Conservation (phyloP, 2,888 invertebrate species). For the Scelioninae gen. 2 region DNA sequence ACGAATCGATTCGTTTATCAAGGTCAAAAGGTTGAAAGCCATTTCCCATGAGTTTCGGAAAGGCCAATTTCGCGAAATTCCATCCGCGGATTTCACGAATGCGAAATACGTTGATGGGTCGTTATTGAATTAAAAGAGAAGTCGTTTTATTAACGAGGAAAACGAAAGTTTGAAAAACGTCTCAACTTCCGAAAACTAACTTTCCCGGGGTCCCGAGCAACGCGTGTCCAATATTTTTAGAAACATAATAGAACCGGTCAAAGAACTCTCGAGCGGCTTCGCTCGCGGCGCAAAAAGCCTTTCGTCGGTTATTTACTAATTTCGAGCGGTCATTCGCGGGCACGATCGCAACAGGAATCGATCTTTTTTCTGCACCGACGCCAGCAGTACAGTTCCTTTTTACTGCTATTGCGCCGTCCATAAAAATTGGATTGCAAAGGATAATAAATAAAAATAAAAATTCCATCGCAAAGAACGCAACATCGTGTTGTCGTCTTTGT, state of each 20-base stretch:
- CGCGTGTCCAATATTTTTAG: not conserved
- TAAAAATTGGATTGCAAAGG: slow-evolving; percentile 33
- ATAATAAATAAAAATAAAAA: too few species aligned
- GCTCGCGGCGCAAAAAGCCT: not conserved
- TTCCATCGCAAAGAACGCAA: too few species aligned
- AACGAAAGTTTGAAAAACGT: not conserved
- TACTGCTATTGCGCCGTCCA: slow-evolving; percentile 18
- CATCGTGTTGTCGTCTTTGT: too few species aligned
- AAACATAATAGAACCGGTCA: not conserved
- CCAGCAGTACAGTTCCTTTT: slow-evolving; percentile 39
- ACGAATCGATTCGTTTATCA: too few species aligned
- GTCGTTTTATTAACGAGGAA: not conserved
- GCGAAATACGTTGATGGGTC: not conserved
- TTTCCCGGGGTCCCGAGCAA: not conserved
- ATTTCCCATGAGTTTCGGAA: too few species aligned
- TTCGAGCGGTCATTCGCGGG: slow-evolving; percentile 40
- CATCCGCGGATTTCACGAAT: too few species aligned
- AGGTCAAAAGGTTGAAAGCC: too few species aligned
- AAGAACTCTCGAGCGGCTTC: slow-evolving; percentile 1
- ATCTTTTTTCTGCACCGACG: slow-evolving; percentile 28
- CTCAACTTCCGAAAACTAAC: not conserved
- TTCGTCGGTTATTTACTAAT: slow-evolving; percentile 22
- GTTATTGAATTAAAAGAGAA: not conserved
- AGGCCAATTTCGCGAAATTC: too few species aligned
- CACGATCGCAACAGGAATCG: slow-evolving; percentile 9